A percentile compares a stretch with the other conserved stretches of the same genome.
Conservation (phyloP, 2,797 vertebrate species). For the Danio choprae region DNA sequence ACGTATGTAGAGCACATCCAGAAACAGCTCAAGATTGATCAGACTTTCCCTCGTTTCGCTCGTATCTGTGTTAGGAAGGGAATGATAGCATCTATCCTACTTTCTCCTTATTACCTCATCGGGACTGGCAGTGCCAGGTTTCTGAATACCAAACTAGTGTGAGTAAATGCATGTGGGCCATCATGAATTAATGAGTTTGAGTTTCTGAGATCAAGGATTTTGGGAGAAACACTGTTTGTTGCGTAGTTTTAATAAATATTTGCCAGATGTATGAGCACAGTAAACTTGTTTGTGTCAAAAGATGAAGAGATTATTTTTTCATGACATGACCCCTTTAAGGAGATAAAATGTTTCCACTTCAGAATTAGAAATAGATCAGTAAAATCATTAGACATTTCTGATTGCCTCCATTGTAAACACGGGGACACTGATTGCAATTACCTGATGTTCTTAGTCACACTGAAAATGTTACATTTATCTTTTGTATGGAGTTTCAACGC, state of each 20-base stretch:
- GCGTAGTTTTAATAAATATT: too few relatives aligned
- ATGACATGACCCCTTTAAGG: not conserved
- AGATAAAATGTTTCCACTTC: constrained; percentile 8
- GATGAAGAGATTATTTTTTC: not conserved
- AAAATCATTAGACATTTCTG: constrained; percentile 5
- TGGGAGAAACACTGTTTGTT: not conserved
- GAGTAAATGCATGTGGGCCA: not conserved
- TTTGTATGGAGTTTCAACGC: not conserved
- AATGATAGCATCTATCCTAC: not conserved
- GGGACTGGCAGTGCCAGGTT: not conserved
- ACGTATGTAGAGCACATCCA: not conserved
- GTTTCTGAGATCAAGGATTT: not conserved
- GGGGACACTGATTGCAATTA: constrained; percentile 33
- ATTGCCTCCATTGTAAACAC: constrained; percentile 35
- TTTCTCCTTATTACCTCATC: not conserved
- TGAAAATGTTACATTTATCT: not conserved
- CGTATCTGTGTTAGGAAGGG: not conserved
- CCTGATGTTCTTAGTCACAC: not conserved
- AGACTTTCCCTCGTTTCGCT: not conserved
- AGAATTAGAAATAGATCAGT: not conserved
- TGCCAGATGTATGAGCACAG: not conserved
- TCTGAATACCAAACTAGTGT: not conserved
- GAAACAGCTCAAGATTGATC: not conserved
- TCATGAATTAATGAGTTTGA: too few relatives aligned
- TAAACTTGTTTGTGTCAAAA: not conserved